Evolutionary conservation across 2,797 vertebrate genomes (phyloP), one percentile per base, ranked within the genome.

Genomic region (Helicolenus hilgendorfi): DNA sequence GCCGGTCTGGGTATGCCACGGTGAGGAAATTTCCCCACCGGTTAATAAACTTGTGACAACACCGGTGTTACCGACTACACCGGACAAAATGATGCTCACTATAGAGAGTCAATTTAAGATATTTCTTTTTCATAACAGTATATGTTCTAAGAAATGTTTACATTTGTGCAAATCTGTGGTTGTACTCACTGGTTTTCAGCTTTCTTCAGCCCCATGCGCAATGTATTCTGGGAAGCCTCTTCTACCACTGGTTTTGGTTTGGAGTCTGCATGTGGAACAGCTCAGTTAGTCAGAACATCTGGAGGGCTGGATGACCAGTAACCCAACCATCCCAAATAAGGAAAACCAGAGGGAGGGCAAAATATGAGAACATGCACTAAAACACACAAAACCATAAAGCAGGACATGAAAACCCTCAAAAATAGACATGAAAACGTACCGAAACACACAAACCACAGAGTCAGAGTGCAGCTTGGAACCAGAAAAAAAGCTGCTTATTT

Each of bases 281-380:
- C 63, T 90, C 67, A 83, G 60, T 73, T 53, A 70, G 83, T 22
- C 79, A 53, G 35, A 89, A 92, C 93, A 91, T 93, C 86, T 94
- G 91, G 89, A 92, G 63, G 49, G 20, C 71, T 82, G 74, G 70
- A 76, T 85, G 77, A 92, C 81, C 82, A 87, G 72, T 45, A 81
- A 90, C 81, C 77, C 84, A 71, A 22, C 77, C 26, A 72, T 62
- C 68, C 81, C 71, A 71, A 83, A 89, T 75, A 72, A 75, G 72
- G 81, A 45, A 74, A 69, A 65, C n/a, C 38, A 59, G 65, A 24
- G 24, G 33, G 67, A 75, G 38, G 56, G 60, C 7, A 35, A 38
- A 65, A 62, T 45, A 79, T 59, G 78, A 64, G 55, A 71, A 55
- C 65, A 69, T 38, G 29, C 4, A 71, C 59, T 26, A 9, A 73